Base-by-base conservation (phyloP, 2,888 invertebrate genomes). In the Idaea straminata region DNA sequence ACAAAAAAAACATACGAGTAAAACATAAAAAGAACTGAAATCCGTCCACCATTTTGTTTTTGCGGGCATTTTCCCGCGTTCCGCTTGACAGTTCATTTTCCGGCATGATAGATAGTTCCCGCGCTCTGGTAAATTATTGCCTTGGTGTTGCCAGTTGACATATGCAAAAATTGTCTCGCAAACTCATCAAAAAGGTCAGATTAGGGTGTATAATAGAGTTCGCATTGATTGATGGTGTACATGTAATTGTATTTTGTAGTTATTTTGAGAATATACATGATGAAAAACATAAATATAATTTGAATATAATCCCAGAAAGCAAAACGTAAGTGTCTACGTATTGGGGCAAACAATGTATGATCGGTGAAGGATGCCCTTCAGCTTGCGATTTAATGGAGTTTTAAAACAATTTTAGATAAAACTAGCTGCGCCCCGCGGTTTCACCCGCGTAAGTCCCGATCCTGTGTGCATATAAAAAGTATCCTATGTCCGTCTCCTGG, bases 81-180 rank as follows among this genome's bases (percentile, higher is more conserved):
- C 77, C 47, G 66, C 81, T 79, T 90, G 92, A 91, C 92, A 92
- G 89, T 87, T 91, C 86, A 92, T 91, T 89, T 86, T 84, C 84
- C 85, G 84, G 87, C 89, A 91, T 91, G 92, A 92, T 89, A 85
- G 89, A 92, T 92, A 78, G 84, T 83, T 80, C 81, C 81, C 76
- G 79, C 78, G 71, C 74, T 59, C 64, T 76, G 77, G 77, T 91
- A 88, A 92, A 83, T 85, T 89, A 92, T 91, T 83, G 87, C 87
- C 81, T 80, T 79, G 75, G 77, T 81, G 85, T 73, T 74, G 72
- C 70, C 82, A 80, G 87, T 89, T 90, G 92, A 89, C 92, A 89
- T 89, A 92, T 92, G 92, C 92, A 92, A 92, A 92, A 92, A 91
- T 88, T 91, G 91, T 91, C 88, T 91, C 82, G 86, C 80, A 81